phyloP scores from a whole-genome alignment of 2,888 invertebrate genomes.

The Pheosia gnoma region DNA sequence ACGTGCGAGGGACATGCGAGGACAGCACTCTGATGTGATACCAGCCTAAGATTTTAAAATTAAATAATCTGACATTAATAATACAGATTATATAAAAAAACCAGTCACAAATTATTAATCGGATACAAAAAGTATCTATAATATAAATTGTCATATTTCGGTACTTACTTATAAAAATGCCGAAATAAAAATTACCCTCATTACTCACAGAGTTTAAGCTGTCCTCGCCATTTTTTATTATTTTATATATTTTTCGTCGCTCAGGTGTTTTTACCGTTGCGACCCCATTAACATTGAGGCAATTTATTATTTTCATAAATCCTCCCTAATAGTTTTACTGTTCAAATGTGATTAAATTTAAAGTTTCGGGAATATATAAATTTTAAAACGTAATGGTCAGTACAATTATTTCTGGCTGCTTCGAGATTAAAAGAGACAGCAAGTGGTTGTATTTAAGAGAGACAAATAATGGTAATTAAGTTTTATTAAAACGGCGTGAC shows the following conservation, averaged over 20 bases:
- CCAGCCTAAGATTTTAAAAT: neutral
- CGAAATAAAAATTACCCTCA: slow-evolving; percentile 36
- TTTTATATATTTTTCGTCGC: slow-evolving; percentile 32
- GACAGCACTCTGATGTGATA: neutral
- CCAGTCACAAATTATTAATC: slow-evolving; percentile 37
- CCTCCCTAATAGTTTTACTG: slow-evolving; percentile 37
- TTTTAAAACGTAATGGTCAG: neutral
- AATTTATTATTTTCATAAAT: slow-evolving; percentile 26
- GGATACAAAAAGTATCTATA: slow-evolving; percentile 22
- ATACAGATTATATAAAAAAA: slow-evolving; percentile 10
- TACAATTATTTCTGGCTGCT: neutral
- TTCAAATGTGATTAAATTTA: slow-evolving; percentile 25
- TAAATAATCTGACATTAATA: slow-evolving; percentile 4
- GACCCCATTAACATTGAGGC: slow-evolving; percentile 38
- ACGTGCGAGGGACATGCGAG: neutral
- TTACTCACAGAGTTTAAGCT: slow-evolving; percentile 37
- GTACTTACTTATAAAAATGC: slow-evolving; percentile 35
- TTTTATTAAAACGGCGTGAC: neutral
- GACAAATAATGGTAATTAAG: slow-evolving; percentile 7
- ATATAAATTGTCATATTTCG: slow-evolving; percentile 36
- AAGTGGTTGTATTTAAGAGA: neutral
- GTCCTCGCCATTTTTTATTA: slow-evolving; percentile 40
- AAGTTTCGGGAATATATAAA: slow-evolving; percentile 3
- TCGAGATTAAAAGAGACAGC: slow-evolving; percentile 4
- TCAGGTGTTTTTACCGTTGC: slow-evolving; percentile 37